Conservation (phyloP, 2,888 invertebrate genomes). For the Drosophila meridiana region DNA sequence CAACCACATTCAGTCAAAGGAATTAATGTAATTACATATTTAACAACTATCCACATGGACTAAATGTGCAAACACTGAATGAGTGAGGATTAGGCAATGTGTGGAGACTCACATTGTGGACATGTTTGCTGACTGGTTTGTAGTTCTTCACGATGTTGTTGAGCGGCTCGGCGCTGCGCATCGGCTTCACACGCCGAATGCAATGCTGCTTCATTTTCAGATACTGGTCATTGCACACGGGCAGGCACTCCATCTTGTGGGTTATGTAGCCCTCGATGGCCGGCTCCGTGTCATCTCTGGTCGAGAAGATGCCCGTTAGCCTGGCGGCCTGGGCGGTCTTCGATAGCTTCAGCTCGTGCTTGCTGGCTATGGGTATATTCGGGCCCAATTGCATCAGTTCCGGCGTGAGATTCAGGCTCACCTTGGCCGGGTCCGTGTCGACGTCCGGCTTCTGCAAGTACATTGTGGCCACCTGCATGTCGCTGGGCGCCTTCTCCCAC, state of each 20-base stretch:
- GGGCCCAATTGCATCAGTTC: constrained; percentile 18
- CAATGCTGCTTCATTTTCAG: constrained; percentile 31
- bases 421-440: constrained; percentile 6
- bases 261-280: constrained; percentile 25
- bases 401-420: constrained; percentile 15
- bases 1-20: too few species aligned
- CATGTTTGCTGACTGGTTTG: constrained; percentile 33
- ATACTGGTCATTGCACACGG: constrained; percentile 29
- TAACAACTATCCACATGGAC: too few species aligned
- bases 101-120: constrained; percentile 18
- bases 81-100: too few species aligned
- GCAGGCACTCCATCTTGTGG: constrained; percentile 36
- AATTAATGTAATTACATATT: too few species aligned
- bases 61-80: too few species aligned
- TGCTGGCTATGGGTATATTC: not conserved
- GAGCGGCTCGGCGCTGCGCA: constrained; percentile 17
- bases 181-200: not conserved
- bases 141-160: constrained; percentile 30
- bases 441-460: not conserved
- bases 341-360: constrained; percentile 29
- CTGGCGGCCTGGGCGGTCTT: not conserved
- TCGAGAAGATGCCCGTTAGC: constrained; percentile 23
- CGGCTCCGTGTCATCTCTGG: not conserved
- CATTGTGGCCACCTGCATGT: constrained; percentile 37
- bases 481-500: constrained; percentile 28